These are phyloP conservation scores for Oegoconia quadripuncta DNA, from an alignment of 2,888 invertebrate genomes.

Conservation along the genomic window DNA sequence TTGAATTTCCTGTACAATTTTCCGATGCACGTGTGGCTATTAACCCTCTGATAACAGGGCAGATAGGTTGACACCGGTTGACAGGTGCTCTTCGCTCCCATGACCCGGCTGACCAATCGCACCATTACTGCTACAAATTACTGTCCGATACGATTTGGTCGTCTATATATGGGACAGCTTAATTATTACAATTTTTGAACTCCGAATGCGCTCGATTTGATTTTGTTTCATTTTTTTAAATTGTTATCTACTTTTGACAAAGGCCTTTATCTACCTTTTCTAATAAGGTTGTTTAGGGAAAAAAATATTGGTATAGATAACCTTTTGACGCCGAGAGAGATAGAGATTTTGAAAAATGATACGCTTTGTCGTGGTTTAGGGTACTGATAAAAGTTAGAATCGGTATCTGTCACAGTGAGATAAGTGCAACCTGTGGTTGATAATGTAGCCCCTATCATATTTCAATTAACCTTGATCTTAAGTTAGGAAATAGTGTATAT, in stretches of 20 bases:
- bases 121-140: conserved; percentile 62
- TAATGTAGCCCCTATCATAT: too few species aligned
- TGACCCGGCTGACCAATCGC: conserved; percentile 55
- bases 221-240: conserved; percentile 8
- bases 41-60: conserved; percentile 35
- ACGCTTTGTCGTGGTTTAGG: not conserved
- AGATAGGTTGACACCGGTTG: conserved; percentile 55
- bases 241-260: not conserved
- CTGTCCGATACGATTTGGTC: conserved; percentile 42
- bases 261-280: not conserved
- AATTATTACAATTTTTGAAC: conserved; percentile 39
- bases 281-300: not conserved
- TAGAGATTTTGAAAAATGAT: conserved; percentile 7
- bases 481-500: too few species aligned
- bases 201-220: conserved; percentile 2
- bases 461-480: too few species aligned
- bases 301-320: not conserved
- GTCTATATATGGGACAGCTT: conserved; percentile 46
- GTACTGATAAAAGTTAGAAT: not conserved
- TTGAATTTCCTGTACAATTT: not conserved
- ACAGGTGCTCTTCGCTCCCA: conserved; percentile 58
- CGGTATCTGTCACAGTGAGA: not conserved
- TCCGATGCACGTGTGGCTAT: not conserved
- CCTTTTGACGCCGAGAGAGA: conserved; percentile 5
- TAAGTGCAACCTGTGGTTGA: not conserved